A percentile compares a stretch with the other conserved stretches of the same genome.
phyloP scores from a whole-genome alignment of 1,140 invertebrate species.

The Temnothorax curvispinosus region DNA sequence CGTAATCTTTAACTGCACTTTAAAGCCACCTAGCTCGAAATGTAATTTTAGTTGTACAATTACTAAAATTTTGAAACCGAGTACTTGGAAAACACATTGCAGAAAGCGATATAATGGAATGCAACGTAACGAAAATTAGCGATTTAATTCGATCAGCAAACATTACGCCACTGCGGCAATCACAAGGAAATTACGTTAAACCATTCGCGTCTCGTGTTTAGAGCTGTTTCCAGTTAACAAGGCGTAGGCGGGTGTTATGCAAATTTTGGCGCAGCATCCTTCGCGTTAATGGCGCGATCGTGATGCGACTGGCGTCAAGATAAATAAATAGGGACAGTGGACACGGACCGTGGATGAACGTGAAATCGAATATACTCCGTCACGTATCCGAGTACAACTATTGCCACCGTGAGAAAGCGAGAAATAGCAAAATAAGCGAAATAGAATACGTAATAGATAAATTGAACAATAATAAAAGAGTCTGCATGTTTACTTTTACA shows the following conservation, averaged over 20 bases:
- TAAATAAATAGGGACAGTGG: conserved; percentile 31
- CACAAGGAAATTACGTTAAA: conserved; percentile 36
- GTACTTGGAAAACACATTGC: background rate
- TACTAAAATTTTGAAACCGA: background rate
- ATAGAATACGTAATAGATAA: background rate
- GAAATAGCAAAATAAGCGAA: background rate
- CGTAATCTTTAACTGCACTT: background rate
- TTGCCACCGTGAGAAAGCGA: conserved; percentile 1
- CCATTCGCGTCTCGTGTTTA: conserved; percentile 24
- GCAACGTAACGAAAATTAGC: background rate
- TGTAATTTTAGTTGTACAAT: background rate
- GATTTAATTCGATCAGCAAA: conserved; percentile 1
- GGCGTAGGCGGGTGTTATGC: conserved; percentile 24
- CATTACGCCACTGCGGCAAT: conserved; percentile 22
- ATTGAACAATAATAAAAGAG: background rate
- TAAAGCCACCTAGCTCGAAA: background rate
- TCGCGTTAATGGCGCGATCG: conserved; percentile 10
- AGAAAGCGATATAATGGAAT: background rate
- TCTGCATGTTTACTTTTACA: too few species aligned
- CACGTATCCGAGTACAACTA: background rate
- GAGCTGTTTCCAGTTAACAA: conserved; percentile 42
- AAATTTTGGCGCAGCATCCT: conserved; percentile 39
- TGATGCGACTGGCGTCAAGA: conserved; percentile 25
- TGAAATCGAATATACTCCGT: background rate
- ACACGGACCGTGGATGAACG: background rate